A percentile compares a stretch with the other conserved stretches of the same genome.
Conservation (phyloP, 2,797 vertebrate species). For the Poecilia picta region DNA sequence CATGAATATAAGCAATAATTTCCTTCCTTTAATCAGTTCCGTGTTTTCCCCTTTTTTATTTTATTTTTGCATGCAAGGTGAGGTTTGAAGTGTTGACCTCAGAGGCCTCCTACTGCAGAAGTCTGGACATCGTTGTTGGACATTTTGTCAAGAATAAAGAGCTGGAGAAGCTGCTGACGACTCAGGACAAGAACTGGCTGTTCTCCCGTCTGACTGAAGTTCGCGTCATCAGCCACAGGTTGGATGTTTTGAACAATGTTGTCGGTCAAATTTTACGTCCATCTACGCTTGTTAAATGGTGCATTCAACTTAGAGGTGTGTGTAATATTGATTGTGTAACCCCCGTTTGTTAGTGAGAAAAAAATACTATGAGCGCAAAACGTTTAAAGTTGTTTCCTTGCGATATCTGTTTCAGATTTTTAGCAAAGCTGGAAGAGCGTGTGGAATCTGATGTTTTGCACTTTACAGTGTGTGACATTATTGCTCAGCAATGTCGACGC, state of each 20-base stretch:
- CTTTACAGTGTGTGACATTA: constrained; percentile 93
- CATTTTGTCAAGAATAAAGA: constrained; percentile 89
- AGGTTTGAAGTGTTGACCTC: constrained; percentile 96
- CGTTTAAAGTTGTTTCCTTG: background rate
- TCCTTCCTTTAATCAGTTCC: background rate
- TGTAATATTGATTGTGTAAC: background rate
- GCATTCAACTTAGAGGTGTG: background rate
- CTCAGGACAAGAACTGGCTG: constrained; percentile 95
- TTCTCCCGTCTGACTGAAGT: constrained; percentile 93
- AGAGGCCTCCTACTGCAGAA: constrained; percentile 93
- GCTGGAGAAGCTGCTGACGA: constrained; percentile 83
- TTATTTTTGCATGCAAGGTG: constrained; percentile 76
- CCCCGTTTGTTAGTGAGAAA: background rate
- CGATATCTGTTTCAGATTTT: constrained; percentile 83
- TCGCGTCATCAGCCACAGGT: constrained; percentile 90
- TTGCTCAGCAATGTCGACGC: constrained; percentile 84
- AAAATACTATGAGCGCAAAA: background rate
- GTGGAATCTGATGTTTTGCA: constrained; percentile 89
- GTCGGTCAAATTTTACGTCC: background rate
- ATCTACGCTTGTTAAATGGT: background rate
- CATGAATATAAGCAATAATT: background rate
- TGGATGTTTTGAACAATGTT: constrained; percentile 23
- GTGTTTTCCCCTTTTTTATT: background rate
- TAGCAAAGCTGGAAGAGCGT: constrained; percentile 92
- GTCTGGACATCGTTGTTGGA: constrained; percentile 92